phyloP scores from a whole-genome alignment of 1,140 invertebrate species.

The Holcopasites calliopsidis region DNA sequence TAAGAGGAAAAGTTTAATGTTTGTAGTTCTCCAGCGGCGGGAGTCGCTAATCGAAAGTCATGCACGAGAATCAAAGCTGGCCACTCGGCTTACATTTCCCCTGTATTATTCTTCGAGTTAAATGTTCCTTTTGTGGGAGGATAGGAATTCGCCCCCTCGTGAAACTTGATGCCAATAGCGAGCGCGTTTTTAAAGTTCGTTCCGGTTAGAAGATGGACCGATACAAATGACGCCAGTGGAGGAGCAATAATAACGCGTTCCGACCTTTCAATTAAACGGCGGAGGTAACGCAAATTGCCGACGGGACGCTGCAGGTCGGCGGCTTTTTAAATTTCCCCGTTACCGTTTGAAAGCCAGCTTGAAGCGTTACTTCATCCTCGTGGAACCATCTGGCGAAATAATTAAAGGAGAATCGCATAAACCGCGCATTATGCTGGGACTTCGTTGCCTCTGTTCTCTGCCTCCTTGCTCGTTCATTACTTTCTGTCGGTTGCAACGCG shows the following conservation, averaged over 20 bases:
- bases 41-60: slow-evolving; percentile 57
- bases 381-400: slow-evolving; percentile 43
- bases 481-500: slow-evolving; percentile 43
- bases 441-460: neutral
- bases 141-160: neutral
- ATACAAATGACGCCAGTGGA: neutral
- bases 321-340: slow-evolving; percentile 38
- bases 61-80: slow-evolving; percentile 23
- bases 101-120: neutral
- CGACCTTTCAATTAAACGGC: slow-evolving; percentile 47
- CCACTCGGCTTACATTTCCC: no score
- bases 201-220: no score
- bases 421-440: slow-evolving; percentile 44
- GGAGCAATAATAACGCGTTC: slow-evolving; percentile 42
- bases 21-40: slow-evolving; percentile 30
- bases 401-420: slow-evolving; percentile 49
- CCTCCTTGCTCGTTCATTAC: slow-evolving; percentile 28
- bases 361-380: slow-evolving; percentile 34
- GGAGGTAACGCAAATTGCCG: slow-evolving; percentile 40
- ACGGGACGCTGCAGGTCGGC: slow-evolving; percentile 26
- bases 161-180: no score
- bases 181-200: no score
- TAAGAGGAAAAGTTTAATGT: slow-evolving; percentile 39
- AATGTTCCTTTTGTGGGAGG: neutral
- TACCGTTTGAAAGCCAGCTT: slow-evolving; percentile 41